These are phyloP conservation scores for Glyphotaelius pellucidus DNA, from an alignment of 2,888 invertebrate genomes.

Conservation along the genomic window DNA sequence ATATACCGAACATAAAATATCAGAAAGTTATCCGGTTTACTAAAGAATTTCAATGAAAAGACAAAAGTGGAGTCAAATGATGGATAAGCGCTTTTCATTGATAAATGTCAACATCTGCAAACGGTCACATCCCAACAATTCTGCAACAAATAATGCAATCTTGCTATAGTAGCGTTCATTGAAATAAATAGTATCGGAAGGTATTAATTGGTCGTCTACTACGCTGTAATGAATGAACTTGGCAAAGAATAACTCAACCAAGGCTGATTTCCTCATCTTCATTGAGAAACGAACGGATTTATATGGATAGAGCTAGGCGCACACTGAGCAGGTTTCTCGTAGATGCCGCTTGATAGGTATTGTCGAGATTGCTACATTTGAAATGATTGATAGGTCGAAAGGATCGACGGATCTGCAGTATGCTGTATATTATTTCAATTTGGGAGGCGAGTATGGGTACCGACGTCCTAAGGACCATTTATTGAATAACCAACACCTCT, in stretches of 20 bases:
- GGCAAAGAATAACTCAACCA: neutral
- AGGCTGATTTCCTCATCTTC: neutral
- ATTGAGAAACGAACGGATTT: constrained; percentile 4
- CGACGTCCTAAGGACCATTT: no score
- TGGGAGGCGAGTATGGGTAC: no score
- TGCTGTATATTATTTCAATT: no score
- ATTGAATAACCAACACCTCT: no score
- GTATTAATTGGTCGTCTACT: neutral
- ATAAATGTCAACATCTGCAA: neutral
- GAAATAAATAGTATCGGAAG: neutral
- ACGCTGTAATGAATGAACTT: constrained; percentile 13
- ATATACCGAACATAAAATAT: neutral
- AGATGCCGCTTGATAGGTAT: neutral
- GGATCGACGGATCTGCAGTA: no score
- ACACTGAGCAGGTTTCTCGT: neutral
- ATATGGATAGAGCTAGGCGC: neutral
- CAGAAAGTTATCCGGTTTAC: no score
- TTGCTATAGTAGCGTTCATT: neutral
- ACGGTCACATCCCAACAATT: neutral
- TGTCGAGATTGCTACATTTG: no score
- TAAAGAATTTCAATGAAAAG: neutral
- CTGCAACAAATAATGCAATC: neutral
- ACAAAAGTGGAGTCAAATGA: neutral
- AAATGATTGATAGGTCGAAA: no score
- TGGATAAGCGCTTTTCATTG: neutral